Base-by-base conservation (phyloP, 2,797 vertebrate species). In the Falco concolor region DNA sequence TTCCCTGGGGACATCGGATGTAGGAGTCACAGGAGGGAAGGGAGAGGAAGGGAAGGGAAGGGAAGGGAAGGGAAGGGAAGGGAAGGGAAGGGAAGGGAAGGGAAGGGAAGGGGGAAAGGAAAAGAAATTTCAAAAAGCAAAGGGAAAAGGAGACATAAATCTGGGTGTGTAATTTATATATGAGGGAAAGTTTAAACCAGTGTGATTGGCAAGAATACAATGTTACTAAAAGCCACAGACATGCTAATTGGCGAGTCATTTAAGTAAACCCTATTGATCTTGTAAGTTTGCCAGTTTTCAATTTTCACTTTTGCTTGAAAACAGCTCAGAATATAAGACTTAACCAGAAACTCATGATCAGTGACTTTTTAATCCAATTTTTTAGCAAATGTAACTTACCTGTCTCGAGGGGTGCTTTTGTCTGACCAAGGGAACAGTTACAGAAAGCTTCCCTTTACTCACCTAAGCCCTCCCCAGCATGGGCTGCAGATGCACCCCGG, bases 181-280 rank as follows among this genome's bases (percentile, higher is more conserved):
- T 63, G 70, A 96, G 93, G 69, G 81, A 95, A 96, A 96, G 84
- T 93, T 95, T 87, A 95, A 96, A 86, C 63, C 78, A 89, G 32
- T 84, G 56, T 85, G 67, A 94, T 36, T 94, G 94, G 91, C 95
- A 94, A 94, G 89, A 93, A 80, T 84, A 82, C 67, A 91, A 63
- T 67, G 72, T 80, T 96, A 65, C 92, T 84, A 25, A 94, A 95
- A 97, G 94, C 92, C 96, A 97, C 93, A 96, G 95, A 89, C 93
- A 94, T 47, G 70, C 60, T 95, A 95, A 96, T 81, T 87, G 87
- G 87, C 72, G 84, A 96, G 73, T 93, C 81, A 94, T 95, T 90
- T 57, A 85, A 96, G 83, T 85, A 94, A 96, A 94, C 63, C 45
- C 50, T 96, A 96, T 93, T 95, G 93, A 94, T 95, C 87, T 93